These are phyloP conservation scores for Ametastegia equiseti DNA, from an alignment of 2,888 invertebrate genomes.

Conservation along the genomic window DNA sequence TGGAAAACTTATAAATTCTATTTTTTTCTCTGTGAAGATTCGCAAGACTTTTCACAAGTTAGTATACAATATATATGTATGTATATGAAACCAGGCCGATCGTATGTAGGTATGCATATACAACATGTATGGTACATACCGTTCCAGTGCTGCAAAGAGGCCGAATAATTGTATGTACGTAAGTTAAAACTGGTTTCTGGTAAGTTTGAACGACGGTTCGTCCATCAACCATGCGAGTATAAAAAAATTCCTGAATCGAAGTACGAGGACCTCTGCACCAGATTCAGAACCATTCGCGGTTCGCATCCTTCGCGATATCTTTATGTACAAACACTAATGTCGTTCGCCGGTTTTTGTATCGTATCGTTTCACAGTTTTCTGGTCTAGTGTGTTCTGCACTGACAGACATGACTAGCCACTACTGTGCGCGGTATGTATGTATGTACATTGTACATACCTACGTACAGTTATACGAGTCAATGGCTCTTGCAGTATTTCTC, in stretches of 20 bases:
- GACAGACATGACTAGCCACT: too few relatives aligned
- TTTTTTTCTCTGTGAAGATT: too few relatives aligned
- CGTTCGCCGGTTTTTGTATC: slow-evolving; percentile 2
- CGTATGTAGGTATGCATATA: too few relatives aligned
- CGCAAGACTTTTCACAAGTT: background rate
- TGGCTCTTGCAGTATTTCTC: slow-evolving; percentile 60
- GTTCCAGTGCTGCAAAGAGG: background rate
- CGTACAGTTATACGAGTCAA: slow-evolving; percentile 71
- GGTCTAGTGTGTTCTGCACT: slow-evolving; percentile 58
- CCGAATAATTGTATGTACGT: background rate
- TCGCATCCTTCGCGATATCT: too few relatives aligned
- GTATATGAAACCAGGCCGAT: slow-evolving; percentile 4
- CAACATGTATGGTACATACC: background rate
- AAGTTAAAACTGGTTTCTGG: background rate
- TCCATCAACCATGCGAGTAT: background rate
- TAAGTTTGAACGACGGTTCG: background rate
- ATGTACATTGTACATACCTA: too few relatives aligned
- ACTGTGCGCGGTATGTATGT: too few relatives aligned
- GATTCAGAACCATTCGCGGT: slow-evolving; percentile 5
- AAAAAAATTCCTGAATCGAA: background rate
- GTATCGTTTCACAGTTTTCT: slow-evolving; percentile 55
- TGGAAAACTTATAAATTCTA: too few relatives aligned
- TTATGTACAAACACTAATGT: too few relatives aligned
- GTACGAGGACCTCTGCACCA: slow-evolving; percentile 10
- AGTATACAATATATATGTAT: too few relatives aligned